Percentiles rank a stretch among this genome's conserved stretches.
Conservation (phyloP, 2,888 invertebrate genomes). For the Aporophyla lueneburgensis region DNA sequence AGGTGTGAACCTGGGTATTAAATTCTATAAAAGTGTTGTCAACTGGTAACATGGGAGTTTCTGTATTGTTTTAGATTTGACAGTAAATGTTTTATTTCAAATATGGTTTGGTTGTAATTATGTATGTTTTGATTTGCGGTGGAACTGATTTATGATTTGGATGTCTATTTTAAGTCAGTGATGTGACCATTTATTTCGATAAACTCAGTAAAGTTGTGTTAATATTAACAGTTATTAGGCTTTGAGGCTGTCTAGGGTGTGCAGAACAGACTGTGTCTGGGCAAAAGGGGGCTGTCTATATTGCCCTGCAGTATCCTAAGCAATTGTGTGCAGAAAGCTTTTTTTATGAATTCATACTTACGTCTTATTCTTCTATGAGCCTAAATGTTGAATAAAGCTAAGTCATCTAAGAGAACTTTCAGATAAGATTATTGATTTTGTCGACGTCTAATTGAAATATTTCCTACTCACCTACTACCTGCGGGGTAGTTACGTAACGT, state of each 20-base stretch:
- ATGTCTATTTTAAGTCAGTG: slow-evolving; percentile 33
- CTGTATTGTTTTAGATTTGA: slow-evolving; percentile 52
- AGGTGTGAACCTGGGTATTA: slow-evolving; percentile 47
- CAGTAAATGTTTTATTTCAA: slow-evolving; percentile 18
- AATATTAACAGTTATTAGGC: too few relatives aligned
- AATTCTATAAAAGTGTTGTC: slow-evolving; percentile 26
- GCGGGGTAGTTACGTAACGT: too few relatives aligned
- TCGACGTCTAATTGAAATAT: background rate
- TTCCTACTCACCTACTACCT: background rate
- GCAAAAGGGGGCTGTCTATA: too few relatives aligned
- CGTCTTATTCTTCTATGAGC: background rate
- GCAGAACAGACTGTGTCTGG: too few relatives aligned
- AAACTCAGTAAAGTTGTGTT: too few relatives aligned
- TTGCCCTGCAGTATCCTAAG: background rate
- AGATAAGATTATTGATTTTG: too few relatives aligned
- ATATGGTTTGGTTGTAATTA: slow-evolving; percentile 13
- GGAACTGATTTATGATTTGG: slow-evolving; percentile 24
- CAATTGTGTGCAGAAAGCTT: background rate
- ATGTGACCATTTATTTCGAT: background rate
- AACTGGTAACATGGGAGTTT: background rate
- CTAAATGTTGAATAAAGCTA: background rate
- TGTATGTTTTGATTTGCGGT: slow-evolving; percentile 28
- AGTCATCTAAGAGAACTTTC: too few relatives aligned
- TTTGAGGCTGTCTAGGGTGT: too few relatives aligned
- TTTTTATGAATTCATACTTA: background rate